phyloP scores from a whole-genome alignment of 2,888 invertebrate genomes.

The Anthrax anthrax region DNA sequence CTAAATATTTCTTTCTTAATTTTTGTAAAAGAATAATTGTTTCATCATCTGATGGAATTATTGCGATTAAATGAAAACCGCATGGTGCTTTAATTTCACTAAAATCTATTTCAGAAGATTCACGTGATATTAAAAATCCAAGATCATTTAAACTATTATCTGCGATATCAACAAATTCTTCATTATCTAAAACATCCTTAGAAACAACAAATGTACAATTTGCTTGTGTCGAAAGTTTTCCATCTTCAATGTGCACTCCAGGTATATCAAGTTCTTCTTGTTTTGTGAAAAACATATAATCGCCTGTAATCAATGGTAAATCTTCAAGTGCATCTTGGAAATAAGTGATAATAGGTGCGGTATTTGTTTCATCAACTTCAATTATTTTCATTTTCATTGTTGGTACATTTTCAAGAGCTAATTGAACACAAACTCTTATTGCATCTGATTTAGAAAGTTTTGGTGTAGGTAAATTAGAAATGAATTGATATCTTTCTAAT shows the following conservation, averaged over 20 bases:
- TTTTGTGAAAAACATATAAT: slow-evolving; percentile 40
- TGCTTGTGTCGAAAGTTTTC: slow-evolving; percentile 36
- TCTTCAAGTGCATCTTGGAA: slow-evolving; percentile 49
- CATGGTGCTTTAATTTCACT: slow-evolving; percentile 17
- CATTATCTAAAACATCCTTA: slow-evolving; percentile 17
- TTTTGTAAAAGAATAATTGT: slow-evolving; percentile 26
- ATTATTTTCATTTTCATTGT: slow-evolving; percentile 45
- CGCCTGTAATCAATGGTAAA: slow-evolving; percentile 53
- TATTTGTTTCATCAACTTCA: slow-evolving; percentile 39
- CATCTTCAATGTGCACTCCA: slow-evolving; percentile 45
- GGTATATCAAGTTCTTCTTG: slow-evolving; percentile 29
- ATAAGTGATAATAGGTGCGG: slow-evolving; percentile 38
- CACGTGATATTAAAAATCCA: slow-evolving; percentile 47
- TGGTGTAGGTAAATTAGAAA: slow-evolving; percentile 41
- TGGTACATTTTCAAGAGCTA: slow-evolving; percentile 56
- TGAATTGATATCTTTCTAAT: slow-evolving; percentile 58
- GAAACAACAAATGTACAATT: slow-evolving; percentile 27
- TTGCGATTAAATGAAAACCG: slow-evolving; percentile 21
- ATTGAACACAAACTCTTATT: slow-evolving; percentile 48
- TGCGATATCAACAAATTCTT: slow-evolving; percentile 34
- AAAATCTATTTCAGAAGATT: slow-evolving; percentile 39
- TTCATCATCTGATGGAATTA: slow-evolving; percentile 22
- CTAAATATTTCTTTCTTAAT: slow-evolving; percentile 13
- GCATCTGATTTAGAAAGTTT: slow-evolving; percentile 33
- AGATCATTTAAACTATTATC: slow-evolving; percentile 39